Conservation (phyloP, 2,797 vertebrate genomes). For the Phylloscopus collybita region DNA sequence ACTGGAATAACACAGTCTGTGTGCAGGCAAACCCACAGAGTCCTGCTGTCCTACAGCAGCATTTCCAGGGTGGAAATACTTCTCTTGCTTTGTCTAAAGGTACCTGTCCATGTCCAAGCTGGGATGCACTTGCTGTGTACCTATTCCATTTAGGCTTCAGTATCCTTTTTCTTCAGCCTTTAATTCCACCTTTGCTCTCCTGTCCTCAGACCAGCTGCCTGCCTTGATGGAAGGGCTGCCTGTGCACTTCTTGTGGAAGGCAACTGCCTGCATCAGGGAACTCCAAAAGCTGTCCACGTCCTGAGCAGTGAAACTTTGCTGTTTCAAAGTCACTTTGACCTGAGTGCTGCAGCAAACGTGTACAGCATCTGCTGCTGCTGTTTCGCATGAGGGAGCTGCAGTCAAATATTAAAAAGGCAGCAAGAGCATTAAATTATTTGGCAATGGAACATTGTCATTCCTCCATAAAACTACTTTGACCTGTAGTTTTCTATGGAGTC, state of each 20-base stretch:
- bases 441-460: constrained; percentile 71
- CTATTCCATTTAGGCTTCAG: too few species aligned
- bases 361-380: neutral
- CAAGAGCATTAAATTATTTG: constrained; percentile 76
- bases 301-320: constrained; percentile 31
- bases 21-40: neutral
- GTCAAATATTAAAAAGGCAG: constrained; percentile 77
- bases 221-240: neutral
- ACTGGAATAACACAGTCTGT: neutral
- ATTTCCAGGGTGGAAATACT: rapidly evolving
- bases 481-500: constrained; percentile 74
- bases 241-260: neutral
- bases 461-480: constrained; percentile 80
- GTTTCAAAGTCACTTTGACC: constrained; percentile 75
- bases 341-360: constrained; percentile 24
- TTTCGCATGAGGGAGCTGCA: constrained; percentile 75
- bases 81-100: neutral
- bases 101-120: rapidly evolving
- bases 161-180: neutral
- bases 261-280: neutral
- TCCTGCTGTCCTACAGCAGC: neutral
- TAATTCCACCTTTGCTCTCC: neutral
- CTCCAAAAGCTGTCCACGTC: neutral
- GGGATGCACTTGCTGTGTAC: neutral
- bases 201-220: neutral